These are phyloP conservation scores for Teleopsis dalmanni DNA, from an alignment of 1,140 invertebrate species.

Conservation along the genomic window DNA sequence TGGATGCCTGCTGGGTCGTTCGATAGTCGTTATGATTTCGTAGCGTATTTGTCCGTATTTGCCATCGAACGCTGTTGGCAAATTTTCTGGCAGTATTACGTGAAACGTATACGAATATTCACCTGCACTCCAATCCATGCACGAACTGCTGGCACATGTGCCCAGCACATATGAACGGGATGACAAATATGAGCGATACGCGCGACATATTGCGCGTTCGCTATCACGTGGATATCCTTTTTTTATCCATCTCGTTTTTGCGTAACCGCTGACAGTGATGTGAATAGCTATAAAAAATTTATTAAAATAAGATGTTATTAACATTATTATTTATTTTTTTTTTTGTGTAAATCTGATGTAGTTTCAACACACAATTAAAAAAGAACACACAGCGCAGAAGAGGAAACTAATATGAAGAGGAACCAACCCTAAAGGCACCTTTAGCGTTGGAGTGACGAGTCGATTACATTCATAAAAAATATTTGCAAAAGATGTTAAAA, in stretches of 20 bases:
- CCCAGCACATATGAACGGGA: conserved; percentile 41
- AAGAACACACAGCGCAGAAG: too few species aligned
- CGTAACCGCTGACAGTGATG: conserved; percentile 41
- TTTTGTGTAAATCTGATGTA: background rate
- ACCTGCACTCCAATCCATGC: conserved; percentile 49
- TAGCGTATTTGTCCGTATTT: conserved; percentile 64
- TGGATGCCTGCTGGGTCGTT: conserved; percentile 68
- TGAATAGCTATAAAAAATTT: conserved; percentile 25
- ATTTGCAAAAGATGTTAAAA: too few species aligned
- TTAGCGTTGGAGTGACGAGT: too few species aligned
- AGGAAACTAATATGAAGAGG: too few species aligned
- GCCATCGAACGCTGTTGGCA: conserved; percentile 66
- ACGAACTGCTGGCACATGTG: conserved; percentile 33
- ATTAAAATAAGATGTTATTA: background rate
- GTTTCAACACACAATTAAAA: background rate
- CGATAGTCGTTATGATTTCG: conserved; percentile 59
- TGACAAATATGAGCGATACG: conserved; percentile 40
- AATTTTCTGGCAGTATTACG: conserved; percentile 50
- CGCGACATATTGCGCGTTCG: conserved; percentile 40
- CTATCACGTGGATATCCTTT: conserved; percentile 43
- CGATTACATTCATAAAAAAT: too few species aligned
- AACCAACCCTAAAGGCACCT: too few species aligned
- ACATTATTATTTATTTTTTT: background rate
- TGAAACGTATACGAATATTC: conserved; percentile 55
- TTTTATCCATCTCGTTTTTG: conserved; percentile 44